A percentile compares a stretch with the other conserved stretches of the same genome.
Conservation (phyloP, 2,888 invertebrate species). For the Cryptocheilus praepositus region DNA sequence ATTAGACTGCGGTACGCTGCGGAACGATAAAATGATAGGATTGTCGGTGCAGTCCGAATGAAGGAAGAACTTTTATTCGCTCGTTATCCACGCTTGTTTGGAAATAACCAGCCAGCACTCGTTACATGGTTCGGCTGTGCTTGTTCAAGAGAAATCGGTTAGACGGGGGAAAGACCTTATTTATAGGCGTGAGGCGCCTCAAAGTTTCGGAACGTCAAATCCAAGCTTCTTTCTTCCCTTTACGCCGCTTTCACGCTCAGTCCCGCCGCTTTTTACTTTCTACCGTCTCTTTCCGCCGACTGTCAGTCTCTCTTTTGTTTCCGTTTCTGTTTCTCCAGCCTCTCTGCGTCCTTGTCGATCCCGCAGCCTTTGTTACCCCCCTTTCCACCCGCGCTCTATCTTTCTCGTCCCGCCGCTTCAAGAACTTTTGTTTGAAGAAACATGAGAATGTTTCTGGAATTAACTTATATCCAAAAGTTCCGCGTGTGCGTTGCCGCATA, state of each 20-base stretch:
- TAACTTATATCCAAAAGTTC: conserved; percentile 55
- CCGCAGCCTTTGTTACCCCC: no score
- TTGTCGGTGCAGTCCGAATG: neutral
- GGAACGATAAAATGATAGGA: no score
- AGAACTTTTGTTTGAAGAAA: conserved; percentile 53
- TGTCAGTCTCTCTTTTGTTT: no score
- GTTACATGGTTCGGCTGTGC: conserved; percentile 24
- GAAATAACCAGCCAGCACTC: conserved; percentile 44
- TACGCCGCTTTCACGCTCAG: conserved; percentile 7
- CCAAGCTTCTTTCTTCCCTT: conserved; percentile 1
- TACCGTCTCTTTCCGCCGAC: no score
- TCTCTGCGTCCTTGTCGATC: neutral
- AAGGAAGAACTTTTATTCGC: conserved; percentile 45
- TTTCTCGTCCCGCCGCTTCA: conserved; percentile 10
- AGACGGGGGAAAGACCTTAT: conserved; percentile 40
- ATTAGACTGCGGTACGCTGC: no score
- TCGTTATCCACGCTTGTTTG: conserved; percentile 51
- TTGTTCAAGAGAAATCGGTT: conserved; percentile 19
- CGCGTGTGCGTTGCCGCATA: conserved; percentile 4
- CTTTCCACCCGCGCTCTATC: conserved; percentile 12
- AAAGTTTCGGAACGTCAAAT: conserved; percentile 28
- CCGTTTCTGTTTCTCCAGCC: conserved; percentile 10
- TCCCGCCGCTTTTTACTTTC: conserved; percentile 7
- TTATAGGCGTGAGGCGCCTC: conserved; percentile 42
- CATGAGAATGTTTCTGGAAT: conserved; percentile 51